A percentile compares a stretch with the other conserved stretches of the same genome.
Evolutionary conservation across 2,113 vertebrate species (phyloP).

Genomic region (Labeo rohita): DNA sequence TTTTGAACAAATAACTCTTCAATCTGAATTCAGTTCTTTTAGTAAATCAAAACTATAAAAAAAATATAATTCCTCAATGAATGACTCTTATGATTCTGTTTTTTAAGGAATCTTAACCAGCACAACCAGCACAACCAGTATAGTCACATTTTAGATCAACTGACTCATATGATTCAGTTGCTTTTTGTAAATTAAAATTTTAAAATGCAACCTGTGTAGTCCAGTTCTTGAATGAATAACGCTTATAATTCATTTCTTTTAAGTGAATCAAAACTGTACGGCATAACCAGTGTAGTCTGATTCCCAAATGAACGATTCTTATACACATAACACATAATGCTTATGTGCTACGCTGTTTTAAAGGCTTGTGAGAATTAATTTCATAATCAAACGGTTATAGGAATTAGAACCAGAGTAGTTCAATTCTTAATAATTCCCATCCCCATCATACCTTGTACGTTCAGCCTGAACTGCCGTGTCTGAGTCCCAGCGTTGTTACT

Average conservation of each 20-base stretch:
- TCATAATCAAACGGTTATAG: background rate
- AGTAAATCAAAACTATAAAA: too few species aligned
- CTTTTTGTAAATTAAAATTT: too few species aligned
- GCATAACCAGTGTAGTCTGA: background rate
- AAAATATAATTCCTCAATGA: background rate
- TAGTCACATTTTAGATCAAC: background rate
- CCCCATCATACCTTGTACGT: slow-evolving; percentile 73
- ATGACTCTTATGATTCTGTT: background rate
- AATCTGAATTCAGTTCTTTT: too few species aligned
- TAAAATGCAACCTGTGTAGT: too few species aligned
- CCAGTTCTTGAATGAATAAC: too few species aligned
- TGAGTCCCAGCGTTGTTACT: slow-evolving; percentile 85
- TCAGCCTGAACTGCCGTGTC: slow-evolving; percentile 81
- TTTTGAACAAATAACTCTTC: too few species aligned
- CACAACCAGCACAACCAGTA: background rate
- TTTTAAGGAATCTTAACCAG: background rate
- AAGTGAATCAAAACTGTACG: background rate
- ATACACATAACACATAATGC: background rate
- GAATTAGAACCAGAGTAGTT: background rate
- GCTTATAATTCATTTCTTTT: too few species aligned
- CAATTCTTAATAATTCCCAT: background rate
- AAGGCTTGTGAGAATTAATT: background rate
- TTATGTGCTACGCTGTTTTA: background rate
- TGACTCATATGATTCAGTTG: too few species aligned
- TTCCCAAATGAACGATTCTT: background rate